Evolutionary conservation across 2,113 vertebrate genomes (phyloP).

Genomic region (Otolemur garnettii): DNA sequence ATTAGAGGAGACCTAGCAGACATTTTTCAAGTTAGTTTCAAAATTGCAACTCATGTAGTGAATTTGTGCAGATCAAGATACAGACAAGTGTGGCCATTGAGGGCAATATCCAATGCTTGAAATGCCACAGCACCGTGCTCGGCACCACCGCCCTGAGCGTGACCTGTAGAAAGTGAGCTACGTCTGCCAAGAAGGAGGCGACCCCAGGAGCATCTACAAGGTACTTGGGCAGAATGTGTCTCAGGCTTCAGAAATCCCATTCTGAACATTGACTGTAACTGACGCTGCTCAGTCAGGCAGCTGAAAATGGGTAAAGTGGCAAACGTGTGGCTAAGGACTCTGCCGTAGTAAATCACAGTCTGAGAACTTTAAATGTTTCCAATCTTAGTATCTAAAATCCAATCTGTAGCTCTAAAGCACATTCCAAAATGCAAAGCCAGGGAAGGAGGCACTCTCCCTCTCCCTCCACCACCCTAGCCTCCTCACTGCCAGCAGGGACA

Average conservation of each 20-base stretch:
- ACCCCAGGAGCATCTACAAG: rapidly evolving
- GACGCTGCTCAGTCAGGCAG: rapidly evolving
- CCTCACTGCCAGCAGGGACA: rapidly evolving
- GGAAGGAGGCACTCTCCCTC: rapidly evolving
- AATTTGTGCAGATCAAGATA: rapidly evolving
- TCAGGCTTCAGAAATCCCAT: rapidly evolving
- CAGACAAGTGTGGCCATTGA: rapidly evolving
- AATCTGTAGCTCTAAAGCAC: rapidly evolving
- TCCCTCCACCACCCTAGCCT: rapidly evolving
- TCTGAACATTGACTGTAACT: neutral
- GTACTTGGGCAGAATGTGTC: rapidly evolving
- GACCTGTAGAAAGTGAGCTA: neutral
- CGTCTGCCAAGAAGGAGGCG: too few relatives aligned
- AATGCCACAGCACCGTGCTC: rapidly evolving
- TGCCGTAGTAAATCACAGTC: neutral
- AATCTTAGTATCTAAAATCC: neutral
- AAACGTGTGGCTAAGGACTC: rapidly evolving
- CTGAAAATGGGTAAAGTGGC: rapidly evolving
- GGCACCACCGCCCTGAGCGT: neutral
- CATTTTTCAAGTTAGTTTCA: neutral
- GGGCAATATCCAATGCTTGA: rapidly evolving
- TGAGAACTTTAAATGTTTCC: neutral
- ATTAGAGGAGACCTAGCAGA: neutral
- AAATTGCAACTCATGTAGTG: neutral
- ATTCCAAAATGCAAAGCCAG: rapidly evolving